Evolutionary conservation across 1,140 invertebrate genomes (phyloP).

Genomic region (Oreohelix idahoensis): DNA sequence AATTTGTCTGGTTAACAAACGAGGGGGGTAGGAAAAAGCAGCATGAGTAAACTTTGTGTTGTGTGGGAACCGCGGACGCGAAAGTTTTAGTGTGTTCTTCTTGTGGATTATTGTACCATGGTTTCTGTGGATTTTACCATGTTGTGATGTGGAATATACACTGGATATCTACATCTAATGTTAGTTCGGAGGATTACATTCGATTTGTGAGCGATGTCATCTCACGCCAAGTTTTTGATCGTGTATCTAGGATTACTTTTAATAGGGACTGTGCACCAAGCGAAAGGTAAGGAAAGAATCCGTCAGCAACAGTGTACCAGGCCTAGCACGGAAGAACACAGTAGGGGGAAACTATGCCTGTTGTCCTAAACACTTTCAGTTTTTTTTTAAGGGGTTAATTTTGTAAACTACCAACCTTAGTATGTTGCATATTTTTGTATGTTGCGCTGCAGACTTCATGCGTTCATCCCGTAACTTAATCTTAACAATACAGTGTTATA

Average conservation of each 20-base stretch:
- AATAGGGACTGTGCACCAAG: background rate
- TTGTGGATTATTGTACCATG: slow-evolving; percentile 15
- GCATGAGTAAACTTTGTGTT: slow-evolving; percentile 26
- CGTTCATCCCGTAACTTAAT: no score
- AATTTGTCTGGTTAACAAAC: background rate
- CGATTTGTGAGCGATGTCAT: slow-evolving; percentile 30
- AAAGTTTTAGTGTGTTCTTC: slow-evolving; percentile 22
- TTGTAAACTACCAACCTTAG: no score
- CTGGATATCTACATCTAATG: slow-evolving; percentile 29
- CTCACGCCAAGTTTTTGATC: slow-evolving; percentile 20
- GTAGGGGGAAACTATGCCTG: no score
- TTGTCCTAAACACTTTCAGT: no score
- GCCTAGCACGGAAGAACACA: no score
- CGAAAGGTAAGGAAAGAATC: slow-evolving; percentile 22
- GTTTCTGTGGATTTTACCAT: slow-evolving; percentile 22
- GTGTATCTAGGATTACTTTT: slow-evolving; percentile 27
- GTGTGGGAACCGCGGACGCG: background rate
- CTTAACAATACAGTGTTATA: no score
- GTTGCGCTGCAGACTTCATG: no score
- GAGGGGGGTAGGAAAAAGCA: background rate
- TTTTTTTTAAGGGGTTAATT: no score
- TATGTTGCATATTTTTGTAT: no score
- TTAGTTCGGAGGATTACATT: slow-evolving; percentile 8
- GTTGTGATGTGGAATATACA: slow-evolving; percentile 29
- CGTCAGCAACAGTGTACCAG: no score